Base-by-base conservation (phyloP, 2,797 vertebrate species). In the Acrossocheilus wenchowensis region DNA sequence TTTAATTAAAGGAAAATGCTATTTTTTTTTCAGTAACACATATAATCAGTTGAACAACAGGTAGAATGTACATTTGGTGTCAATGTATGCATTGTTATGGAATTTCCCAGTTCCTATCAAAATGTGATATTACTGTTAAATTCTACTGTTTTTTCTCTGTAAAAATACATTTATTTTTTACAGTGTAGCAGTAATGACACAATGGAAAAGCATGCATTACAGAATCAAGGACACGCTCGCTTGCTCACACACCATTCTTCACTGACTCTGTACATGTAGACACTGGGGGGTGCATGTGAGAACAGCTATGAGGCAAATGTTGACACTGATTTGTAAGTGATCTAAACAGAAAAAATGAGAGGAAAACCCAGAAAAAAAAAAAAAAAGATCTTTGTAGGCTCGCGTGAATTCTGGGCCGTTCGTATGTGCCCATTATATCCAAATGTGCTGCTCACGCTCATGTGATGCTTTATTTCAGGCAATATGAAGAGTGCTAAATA, bases 401-500 rank as follows among this genome's bases (percentile, higher is more conserved):
- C 86, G 79, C 80, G 81, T 89, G 89, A 91, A 91, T 93, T 93
- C 94, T 92, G 92, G 93, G 92, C 57, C 89, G 79, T 89, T 91
- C 86, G 91, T 87, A 90, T 91, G 90, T 89, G 92, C 92, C 93
- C 72, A 90, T 93, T 94, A 93, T 93, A 92, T 93, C 88, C 88
- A 93, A 94, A 94, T 92, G 92, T 93, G 45, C 48, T 21, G 7
- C 39, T 85, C 77, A 90, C 91, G 90, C 81, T 92, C 92, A 41
- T 26, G 10, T 94, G 88, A 94, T 94, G 89, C 64, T 81, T 69
- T 93, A 91, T 94, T 94, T 95, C 94, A 92, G 91, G 91, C 88
- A 75, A 94, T 91, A 94, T 94, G 93, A 93, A 90, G 91, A 93
- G 91, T 90, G 83, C 48, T 96, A 90, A 95, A 95, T 96, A 94